Evolutionary conservation across 1,140 invertebrate genomes (phyloP).

Genomic region (Zaprionus vittiger): DNA sequence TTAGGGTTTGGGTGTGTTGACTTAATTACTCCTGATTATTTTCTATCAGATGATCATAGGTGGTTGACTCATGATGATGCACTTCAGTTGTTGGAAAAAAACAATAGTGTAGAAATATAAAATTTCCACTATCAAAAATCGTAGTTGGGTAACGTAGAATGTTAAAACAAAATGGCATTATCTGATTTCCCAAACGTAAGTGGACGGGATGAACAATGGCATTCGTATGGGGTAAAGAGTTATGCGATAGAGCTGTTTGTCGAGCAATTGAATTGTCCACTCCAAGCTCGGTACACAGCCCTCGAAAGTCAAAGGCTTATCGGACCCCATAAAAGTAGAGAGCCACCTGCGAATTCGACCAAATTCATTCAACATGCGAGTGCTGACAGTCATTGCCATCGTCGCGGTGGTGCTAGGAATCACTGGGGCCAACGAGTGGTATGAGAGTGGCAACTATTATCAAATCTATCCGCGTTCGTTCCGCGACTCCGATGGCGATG

Average conservation of each 20-base stretch:
- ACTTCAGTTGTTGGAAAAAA: conserved; percentile 15
- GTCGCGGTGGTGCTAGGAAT: conserved; percentile 40
- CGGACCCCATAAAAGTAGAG: conserved; percentile 54
- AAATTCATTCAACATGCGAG: conserved; percentile 62
- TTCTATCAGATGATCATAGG: conserved; percentile 22
- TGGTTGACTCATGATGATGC: conserved; percentile 20
- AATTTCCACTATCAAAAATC: conserved; percentile 28
- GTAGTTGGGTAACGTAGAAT: conserved; percentile 24
- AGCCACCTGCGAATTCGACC: conserved; percentile 17
- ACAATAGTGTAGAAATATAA: conserved; percentile 17
- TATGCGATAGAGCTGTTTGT: conserved; percentile 50
- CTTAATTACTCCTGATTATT: conserved; percentile 1
- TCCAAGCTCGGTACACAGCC: conserved; percentile 38
- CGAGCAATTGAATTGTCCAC: conserved; percentile 60
- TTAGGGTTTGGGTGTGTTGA: neutral
- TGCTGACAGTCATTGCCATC: conserved; percentile 46
- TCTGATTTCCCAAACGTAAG: conserved; percentile 39
- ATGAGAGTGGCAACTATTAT: conserved; percentile 89
- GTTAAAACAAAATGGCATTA: conserved; percentile 14
- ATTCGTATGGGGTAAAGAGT: conserved; percentile 32
- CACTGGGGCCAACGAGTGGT: conserved; percentile 87
- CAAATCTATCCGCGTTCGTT: conserved; percentile 92
- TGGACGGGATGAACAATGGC: conserved; percentile 52
- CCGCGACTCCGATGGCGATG: conserved; percentile 89
- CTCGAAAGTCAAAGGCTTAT: conserved; percentile 57